These are phyloP conservation scores for Meloidogyne exigua DNA, from an alignment of 1,140 invertebrate genomes.

Conservation along the genomic window DNA sequence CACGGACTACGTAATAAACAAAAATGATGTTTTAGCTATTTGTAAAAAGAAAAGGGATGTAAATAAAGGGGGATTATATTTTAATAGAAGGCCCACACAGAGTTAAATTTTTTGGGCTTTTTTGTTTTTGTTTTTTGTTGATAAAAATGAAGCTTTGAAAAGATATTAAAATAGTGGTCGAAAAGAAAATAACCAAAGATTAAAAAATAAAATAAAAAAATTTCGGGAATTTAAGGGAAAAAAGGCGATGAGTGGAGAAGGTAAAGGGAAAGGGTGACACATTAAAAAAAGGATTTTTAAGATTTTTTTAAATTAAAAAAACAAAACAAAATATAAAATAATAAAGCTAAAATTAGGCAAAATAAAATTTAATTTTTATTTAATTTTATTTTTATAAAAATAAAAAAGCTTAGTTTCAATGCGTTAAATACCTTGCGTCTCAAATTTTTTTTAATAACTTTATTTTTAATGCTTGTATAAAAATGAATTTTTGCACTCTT, in stretches of 20 bases:
- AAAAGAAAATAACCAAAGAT: neutral
- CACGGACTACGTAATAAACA: slow-evolving; percentile 1
- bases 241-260: neutral
- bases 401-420: no score
- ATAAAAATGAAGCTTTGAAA: slow-evolving; percentile 1
- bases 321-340: neutral
- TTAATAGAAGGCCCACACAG: neutral
- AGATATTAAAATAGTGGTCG: neutral
- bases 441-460: no score
- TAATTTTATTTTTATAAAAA: no score
- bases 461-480: no score
- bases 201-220: neutral
- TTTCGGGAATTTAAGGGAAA: neutral
- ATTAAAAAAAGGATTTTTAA: neutral
- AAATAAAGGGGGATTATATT: neutral
- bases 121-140: neutral
- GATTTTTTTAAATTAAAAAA: neutral
- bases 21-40: slow-evolving; percentile 1
- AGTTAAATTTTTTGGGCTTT: neutral
- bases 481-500: no score
- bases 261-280: neutral
- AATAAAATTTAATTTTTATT: no score
- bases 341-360: no score
- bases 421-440: no score
- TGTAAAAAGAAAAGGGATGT: neutral